Conservation (phyloP, 2,797 vertebrate genomes). For the Clarias pachynema region DNA sequence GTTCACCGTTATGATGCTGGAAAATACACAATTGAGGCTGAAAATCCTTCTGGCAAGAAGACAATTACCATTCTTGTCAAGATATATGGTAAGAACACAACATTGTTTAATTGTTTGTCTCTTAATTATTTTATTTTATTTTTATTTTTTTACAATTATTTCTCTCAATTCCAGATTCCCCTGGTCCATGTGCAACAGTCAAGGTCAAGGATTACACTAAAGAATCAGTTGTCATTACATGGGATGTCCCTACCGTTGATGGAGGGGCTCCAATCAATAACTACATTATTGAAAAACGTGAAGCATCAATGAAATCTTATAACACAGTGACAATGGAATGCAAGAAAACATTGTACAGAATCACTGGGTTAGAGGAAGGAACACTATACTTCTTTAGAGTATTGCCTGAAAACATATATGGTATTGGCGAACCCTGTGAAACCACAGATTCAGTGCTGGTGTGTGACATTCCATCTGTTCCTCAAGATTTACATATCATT, state of each 20-base stretch:
- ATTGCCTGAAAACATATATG: conserved; percentile 97
- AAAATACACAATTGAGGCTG: conserved; percentile 96
- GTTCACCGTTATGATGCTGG: conserved; percentile 94
- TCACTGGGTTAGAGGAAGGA: conserved; percentile 89
- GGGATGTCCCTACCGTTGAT: conserved; percentile 92
- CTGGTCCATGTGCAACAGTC: conserved; percentile 90
- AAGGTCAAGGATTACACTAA: conserved; percentile 94
- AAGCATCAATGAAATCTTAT: conserved; percentile 95
- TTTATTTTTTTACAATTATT: neutral
- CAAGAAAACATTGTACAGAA: conserved; percentile 91
- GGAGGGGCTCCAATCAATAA: conserved; percentile 96
- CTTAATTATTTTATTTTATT: no score
- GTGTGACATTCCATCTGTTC: conserved; percentile 92
- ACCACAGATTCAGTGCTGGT: conserved; percentile 87
- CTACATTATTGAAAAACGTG: conserved; percentile 96
- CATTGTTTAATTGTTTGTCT: neutral
- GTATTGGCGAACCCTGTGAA: conserved; percentile 94
- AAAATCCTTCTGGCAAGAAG: conserved; percentile 98
- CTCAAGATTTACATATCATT: conserved; percentile 84
- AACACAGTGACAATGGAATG: conserved; percentile 97
- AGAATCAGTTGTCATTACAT: conserved; percentile 96
- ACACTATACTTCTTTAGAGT: conserved; percentile 95
- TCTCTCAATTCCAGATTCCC: conserved; percentile 81
- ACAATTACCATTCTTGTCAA: conserved; percentile 90
- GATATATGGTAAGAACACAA: conserved; percentile 86